Base-by-base conservation (phyloP, 2,113 vertebrate species). In the Myxocyprinus asiaticus region DNA sequence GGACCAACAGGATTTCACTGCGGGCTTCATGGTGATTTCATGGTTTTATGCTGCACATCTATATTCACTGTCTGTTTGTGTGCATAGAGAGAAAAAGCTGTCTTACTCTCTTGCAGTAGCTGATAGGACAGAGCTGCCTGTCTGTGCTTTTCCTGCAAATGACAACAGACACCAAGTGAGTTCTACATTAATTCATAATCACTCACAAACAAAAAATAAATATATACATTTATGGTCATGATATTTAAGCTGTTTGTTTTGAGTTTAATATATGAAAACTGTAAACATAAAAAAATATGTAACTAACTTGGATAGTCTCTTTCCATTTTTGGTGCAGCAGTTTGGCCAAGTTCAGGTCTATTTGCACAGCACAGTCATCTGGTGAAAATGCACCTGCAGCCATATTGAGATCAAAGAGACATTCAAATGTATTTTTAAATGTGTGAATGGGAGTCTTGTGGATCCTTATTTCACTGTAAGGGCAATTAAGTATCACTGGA, bases 291-390 rank as follows among this genome's bases (percentile, higher is more conserved):
- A 3, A 1, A 33, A 33, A 33, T 33, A 33, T 33, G 33, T 9
- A 65, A 92, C 94, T 88, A 81, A 97, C 98, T 94, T 96, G 93
- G 76, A 99, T 92, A 77, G 96, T 95, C 85, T 96, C 95, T 89
- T 96, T 99, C 98, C 97, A 99, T 88, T 96, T 98, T 84, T 96
- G 95, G 90, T 99, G 95, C 74, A 99, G 95, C 80, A 94, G 91
- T 92, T 93, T 96, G 81, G 98, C 97, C 87, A 98, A 89, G 86
- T 93, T 95, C 83, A 99, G 90, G 88, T 99, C 97, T 92, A 99
- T 97, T 81, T 94, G 94, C 83, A 99, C 95, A 50, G 93, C 90
- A 87, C 92, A 97, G 84, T 99, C 96, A 71, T 98, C 96, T 82
- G 89, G 67, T 61, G 93, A 95, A 84, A 97, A 91, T 4, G 89